A percentile compares a stretch with the other conserved stretches of the same genome.
These are phyloP conservation scores for Ichneumoninae sp. DNA, from an alignment of 2,888 invertebrate species.

Conservation along the genomic window DNA sequence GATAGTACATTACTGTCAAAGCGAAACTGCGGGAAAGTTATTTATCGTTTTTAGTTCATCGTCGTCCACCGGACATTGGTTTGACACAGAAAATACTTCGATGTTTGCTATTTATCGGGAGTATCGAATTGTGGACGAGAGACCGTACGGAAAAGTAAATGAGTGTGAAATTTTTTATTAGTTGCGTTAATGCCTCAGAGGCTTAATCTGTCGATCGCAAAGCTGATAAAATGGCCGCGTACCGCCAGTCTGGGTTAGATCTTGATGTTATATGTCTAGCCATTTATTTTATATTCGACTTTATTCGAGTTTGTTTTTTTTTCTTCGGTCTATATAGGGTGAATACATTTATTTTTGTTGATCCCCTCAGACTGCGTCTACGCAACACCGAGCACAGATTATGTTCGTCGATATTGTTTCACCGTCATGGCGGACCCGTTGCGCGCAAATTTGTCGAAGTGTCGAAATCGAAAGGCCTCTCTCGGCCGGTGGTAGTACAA, in stretches of 20 bases:
- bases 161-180: neutral
- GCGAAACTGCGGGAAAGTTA: constrained; percentile 15
- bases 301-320: neutral
- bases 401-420: constrained; percentile 12
- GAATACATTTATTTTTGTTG: neutral
- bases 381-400: neutral
- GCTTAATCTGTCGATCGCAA: neutral
- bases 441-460: constrained; percentile 10
- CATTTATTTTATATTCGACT: neutral
- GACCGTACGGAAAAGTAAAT: neutral
- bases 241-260: neutral
- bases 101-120: neutral
- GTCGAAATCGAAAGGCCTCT: constrained; percentile 12
- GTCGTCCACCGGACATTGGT: neutral
- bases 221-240: neutral
- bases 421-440: neutral
- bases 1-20: neutral
- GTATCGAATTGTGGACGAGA: neutral
- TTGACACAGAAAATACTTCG: neutral
- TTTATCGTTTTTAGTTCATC: neutral
- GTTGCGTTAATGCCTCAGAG: neutral
- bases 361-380: neutral
- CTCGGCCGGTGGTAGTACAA: neutral
- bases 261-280: no score
- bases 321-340: neutral